Evolutionary conservation across 2,113 vertebrate species (phyloP), one percentile per base, ranked within the genome.

Genomic region (Petaurus breviceps): DNA sequence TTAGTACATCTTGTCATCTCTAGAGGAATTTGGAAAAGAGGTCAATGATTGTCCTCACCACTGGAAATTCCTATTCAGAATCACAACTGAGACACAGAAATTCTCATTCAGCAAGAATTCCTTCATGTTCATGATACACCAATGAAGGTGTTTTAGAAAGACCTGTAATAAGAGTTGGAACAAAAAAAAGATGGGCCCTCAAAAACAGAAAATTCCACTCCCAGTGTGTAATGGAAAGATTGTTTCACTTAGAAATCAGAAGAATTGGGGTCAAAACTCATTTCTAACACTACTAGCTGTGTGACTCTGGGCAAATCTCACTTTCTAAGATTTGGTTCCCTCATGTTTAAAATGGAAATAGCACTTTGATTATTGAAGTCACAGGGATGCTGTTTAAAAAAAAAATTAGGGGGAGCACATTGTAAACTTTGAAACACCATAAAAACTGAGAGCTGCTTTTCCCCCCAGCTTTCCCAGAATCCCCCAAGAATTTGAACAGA

Each of bases 151-250:
- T 89, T 53, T 92, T 26, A 22, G 91, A 95, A 50, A 97, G 50
- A 93, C 22, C 5, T 51, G 46, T 28, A 57, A 94, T 19, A 51
- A 51, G n/a, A 19, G 0, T 6, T 19, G 31, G 19, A 90, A 91
- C 25, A 91, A 2, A 47, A 84, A 90, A 84, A 49, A 7, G 91
- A 16, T 50, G 53, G 43, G 1, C 50, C 43, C 93, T 92, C 37
- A 84, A 95, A 89, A 95, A 52, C 55, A 95, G 95, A 97, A 97
- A 95, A 92, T 53, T 77, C 93, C 96, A 95, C 95, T 90, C 92
- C 95, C 92, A 94, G 23, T 84, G 6, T 43, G 26, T 84, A 43
- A 84, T 37, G 61, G 31, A 37, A 68, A 68, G 31, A 84, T 84
- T 1, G 2, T 43, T 19, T 23, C 37, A 84, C 19, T 84, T 84